These are phyloP conservation scores for Adelosebastes latens DNA, from an alignment of 2,797 vertebrate genomes.

Conservation along the genomic window DNA sequence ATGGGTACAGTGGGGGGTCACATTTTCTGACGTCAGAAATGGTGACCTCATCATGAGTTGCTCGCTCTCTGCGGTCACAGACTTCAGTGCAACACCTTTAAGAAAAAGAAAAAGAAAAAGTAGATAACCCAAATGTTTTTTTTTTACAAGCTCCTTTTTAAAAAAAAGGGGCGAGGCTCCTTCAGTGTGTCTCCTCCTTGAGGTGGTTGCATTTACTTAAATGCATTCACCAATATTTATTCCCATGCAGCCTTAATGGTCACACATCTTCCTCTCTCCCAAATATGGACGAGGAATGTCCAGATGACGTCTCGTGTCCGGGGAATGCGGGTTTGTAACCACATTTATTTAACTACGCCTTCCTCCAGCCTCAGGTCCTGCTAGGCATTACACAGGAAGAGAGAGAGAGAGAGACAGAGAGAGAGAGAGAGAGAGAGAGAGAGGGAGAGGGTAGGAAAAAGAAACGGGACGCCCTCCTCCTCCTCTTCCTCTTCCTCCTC, in stretches of 20 bases:
- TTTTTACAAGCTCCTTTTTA: background rate
- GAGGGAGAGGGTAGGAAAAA: conserved; percentile 68
- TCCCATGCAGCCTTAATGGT: background rate
- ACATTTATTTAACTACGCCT: conserved; percentile 75
- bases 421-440: conserved; percentile 72
- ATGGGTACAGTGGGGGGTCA: no score
- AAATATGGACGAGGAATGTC: conserved; percentile 86
- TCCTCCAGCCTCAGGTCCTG: conserved; percentile 62
- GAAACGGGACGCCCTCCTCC: conserved; percentile 65
- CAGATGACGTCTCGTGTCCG: conserved; percentile 74
- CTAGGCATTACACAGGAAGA: conserved; percentile 74
- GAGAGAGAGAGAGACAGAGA: conserved; percentile 71
- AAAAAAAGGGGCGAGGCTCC: background rate
- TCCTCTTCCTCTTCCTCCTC: conserved; percentile 49
- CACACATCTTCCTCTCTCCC: conserved; percentile 46
- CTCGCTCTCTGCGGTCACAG: no score
- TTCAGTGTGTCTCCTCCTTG: background rate
- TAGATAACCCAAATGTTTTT: no score
- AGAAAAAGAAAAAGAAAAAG: no score
- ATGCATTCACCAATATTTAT: background rate
- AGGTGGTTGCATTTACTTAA: background rate
- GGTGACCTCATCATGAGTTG: no score
- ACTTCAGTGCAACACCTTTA: no score
- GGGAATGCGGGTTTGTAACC: conserved; percentile 69
- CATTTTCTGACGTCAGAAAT: no score